Percentiles rank a stretch among this genome's conserved stretches.
Evolutionary conservation across 2,113 vertebrate species (phyloP).

Genomic region (Myotis lucifugus): DNA sequence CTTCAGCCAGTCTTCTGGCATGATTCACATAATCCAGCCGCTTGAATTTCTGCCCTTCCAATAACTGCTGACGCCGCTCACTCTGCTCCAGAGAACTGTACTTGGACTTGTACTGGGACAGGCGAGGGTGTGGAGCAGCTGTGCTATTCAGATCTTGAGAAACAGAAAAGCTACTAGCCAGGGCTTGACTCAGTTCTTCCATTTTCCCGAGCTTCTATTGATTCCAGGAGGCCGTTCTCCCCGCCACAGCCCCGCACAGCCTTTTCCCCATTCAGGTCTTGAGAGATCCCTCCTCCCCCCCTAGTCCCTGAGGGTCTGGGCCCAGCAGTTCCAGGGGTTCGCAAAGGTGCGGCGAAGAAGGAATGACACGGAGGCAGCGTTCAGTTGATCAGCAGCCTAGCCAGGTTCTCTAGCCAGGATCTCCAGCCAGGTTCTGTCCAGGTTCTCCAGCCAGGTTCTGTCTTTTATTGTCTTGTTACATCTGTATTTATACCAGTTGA

Average conservation of each 20-base stretch:
- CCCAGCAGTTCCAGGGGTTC: too few species aligned
- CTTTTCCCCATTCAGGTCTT: neutral
- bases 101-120: constrained; percentile 94
- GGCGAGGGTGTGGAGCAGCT: constrained; percentile 91
- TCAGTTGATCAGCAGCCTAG: too few species aligned
- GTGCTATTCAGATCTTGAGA: constrained; percentile 91
- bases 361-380: too few species aligned
- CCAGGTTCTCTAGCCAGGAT: too few species aligned
- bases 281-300: too few species aligned
- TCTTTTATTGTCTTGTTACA: too few species aligned
- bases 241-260: neutral
- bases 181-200: constrained; percentile 91
- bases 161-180: constrained; percentile 90
- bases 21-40: constrained; percentile 97
- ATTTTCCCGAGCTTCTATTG: constrained; percentile 81
- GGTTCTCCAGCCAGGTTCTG: too few species aligned
- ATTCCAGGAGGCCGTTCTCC: neutral
- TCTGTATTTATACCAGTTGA: too few species aligned
- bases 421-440: too few species aligned
- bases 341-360: too few species aligned
- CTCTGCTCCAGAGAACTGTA: constrained; percentile 91
- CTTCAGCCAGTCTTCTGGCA: constrained; percentile 93
- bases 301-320: neutral
- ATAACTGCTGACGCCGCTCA: constrained; percentile 90
- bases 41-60: constrained; percentile 93